phyloP scores from a whole-genome alignment of 1,140 invertebrate species.

The fruit fly (Drosophila melanogaster) region DNA sequence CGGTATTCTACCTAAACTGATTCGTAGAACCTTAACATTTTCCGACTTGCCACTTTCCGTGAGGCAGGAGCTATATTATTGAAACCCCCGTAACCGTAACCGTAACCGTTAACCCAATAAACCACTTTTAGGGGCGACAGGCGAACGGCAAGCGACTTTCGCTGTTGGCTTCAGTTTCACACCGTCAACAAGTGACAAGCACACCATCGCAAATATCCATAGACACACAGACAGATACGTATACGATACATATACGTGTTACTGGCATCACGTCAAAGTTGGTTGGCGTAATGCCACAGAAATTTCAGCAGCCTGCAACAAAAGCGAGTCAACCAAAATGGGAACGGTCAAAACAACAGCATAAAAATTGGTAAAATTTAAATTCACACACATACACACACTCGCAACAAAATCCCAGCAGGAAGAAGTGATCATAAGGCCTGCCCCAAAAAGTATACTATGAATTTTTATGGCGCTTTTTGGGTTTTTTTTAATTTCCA shows the following conservation, averaged over 20 bases:
- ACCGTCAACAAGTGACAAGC: conserved; percentile 75
- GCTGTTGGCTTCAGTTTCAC: conserved; percentile 73
- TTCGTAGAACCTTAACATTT: conserved; percentile 24
- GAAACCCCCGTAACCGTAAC: conserved; percentile 37
- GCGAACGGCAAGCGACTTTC: conserved; percentile 45
- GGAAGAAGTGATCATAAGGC: conserved; percentile 10
- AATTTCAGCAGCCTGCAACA: conserved; percentile 52
- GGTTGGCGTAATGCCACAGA: conserved; percentile 72
- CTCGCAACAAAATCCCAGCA: neutral
- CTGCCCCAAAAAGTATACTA: conserved; percentile 52
- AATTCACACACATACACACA: conserved; percentile 15
- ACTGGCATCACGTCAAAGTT: conserved; percentile 65
- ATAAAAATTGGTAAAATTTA: conserved; percentile 11
- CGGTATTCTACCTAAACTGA: neutral
- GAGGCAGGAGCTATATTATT: conserved; percentile 14
- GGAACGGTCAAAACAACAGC: conserved; percentile 26
- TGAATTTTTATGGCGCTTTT: conserved; percentile 70
- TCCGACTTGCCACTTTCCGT: neutral
- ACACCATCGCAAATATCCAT: conserved; percentile 47
- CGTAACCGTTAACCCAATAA: conserved; percentile 74
- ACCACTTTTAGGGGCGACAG: conserved; percentile 64
- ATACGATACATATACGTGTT: conserved; percentile 6
- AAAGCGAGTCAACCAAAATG: conserved; percentile 53
- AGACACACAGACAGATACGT: conserved; percentile 18
- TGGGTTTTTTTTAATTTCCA: conserved; percentile 62